Evolutionary conservation across 2,888 invertebrate genomes (phyloP).

Genomic region (Drosophila formosana): DNA sequence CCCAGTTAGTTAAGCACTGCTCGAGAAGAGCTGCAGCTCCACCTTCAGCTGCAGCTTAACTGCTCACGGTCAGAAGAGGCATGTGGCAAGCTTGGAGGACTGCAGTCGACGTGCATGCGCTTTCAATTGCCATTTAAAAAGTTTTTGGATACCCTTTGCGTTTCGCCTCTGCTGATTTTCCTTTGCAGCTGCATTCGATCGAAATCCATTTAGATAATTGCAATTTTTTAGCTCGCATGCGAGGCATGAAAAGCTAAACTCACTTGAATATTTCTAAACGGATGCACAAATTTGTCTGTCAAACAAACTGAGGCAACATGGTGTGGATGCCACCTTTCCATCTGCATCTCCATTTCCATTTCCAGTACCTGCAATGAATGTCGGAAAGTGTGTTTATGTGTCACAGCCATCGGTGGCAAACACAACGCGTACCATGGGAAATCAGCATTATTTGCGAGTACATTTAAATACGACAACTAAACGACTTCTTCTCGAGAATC

Average conservation of each 20-base stretch:
- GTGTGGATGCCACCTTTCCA: slow-evolving; percentile 19
- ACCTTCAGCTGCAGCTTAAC: background rate
- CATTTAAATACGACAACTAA: slow-evolving; percentile 2
- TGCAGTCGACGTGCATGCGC: slow-evolving; percentile 30
- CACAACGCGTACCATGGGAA: slow-evolving; percentile 48
- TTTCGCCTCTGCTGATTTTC: background rate
- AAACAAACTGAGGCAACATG: slow-evolving; percentile 47
- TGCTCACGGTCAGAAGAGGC: slow-evolving; percentile 11
- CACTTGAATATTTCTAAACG: slow-evolving; percentile 72
- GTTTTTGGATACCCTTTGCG: background rate
- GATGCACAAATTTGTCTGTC: slow-evolving; percentile 69
- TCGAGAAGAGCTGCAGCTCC: slow-evolving; percentile 22
- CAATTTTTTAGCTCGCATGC: slow-evolving; percentile 37
- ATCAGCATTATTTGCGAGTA: slow-evolving; percentile 21
- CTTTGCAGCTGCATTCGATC: slow-evolving; percentile 18
- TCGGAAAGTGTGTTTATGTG: slow-evolving; percentile 69
- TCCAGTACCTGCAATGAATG: slow-evolving; percentile 57
- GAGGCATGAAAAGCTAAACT: slow-evolving; percentile 52
- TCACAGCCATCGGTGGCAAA: slow-evolving; percentile 44
- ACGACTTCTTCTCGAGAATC: background rate
- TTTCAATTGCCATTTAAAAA: slow-evolving; percentile 53
- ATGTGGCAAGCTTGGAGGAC: slow-evolving; percentile 1
- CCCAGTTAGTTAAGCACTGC: slow-evolving; percentile 31
- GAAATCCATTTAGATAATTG: slow-evolving; percentile 77
- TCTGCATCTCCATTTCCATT: background rate